phyloP scores from a whole-genome alignment of 2,888 invertebrate species.

The Dysmachus trigonus region DNA sequence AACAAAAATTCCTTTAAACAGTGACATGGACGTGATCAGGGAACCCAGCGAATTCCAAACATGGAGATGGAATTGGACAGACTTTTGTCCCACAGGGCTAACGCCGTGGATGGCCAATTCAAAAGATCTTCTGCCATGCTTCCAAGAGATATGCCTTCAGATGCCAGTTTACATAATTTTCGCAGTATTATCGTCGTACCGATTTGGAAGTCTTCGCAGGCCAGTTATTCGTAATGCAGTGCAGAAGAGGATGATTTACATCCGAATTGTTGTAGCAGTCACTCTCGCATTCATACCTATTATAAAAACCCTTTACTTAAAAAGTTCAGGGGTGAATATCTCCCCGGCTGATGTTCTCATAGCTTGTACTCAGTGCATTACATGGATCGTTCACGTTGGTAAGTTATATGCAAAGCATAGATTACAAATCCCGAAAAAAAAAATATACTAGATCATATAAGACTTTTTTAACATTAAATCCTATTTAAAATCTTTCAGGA shows the following conservation, averaged over 20 bases:
- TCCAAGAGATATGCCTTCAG: conserved; percentile 83
- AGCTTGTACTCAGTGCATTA: conserved; percentile 74
- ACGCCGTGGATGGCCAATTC: conserved; percentile 74
- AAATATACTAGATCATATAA: no score
- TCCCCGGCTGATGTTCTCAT: conserved; percentile 77
- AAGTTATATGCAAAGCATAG: conserved; percentile 61
- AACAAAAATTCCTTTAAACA: not conserved
- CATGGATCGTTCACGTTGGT: conserved; percentile 85
- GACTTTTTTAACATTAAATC: no score
- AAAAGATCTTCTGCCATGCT: conserved; percentile 84
- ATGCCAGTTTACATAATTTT: conserved; percentile 78
- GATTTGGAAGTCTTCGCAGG: conserved; percentile 75
- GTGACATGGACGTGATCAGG: not conserved
- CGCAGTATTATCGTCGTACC: conserved; percentile 82
- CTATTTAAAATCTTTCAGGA: conserved; percentile 60
- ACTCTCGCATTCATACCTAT: conserved; percentile 75
- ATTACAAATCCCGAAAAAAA: not conserved
- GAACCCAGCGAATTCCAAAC: not conserved
- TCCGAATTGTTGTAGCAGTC: conserved; percentile 72
- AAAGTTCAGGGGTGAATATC: conserved; percentile 67
- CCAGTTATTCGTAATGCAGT: conserved; percentile 71
- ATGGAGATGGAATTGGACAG: conserved; percentile 74
- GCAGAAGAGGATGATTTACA: conserved; percentile 72
- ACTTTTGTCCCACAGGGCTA: conserved; percentile 78
- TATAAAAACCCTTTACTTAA: conserved; percentile 72